Conservation (phyloP, 2,888 invertebrate genomes). For the Dysmachus trigonus region DNA sequence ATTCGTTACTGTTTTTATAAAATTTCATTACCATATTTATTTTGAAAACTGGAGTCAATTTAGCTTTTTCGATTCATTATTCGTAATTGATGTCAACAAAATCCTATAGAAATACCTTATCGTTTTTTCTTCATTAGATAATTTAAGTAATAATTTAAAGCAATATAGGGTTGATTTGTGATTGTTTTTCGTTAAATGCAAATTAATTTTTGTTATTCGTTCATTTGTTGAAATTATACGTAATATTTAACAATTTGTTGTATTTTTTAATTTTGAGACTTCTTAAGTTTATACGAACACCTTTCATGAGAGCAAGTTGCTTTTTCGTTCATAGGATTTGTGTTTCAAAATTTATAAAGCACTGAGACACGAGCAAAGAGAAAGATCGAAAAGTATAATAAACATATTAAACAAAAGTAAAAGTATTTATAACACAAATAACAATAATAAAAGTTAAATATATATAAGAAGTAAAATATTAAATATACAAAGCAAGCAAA, state of each 20-base stretch:
- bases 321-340: background rate
- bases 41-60: too few relatives aligned
- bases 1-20: too few relatives aligned
- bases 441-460: conserved; percentile 42
- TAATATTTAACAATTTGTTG: background rate
- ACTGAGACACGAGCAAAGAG: background rate
- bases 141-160: too few relatives aligned
- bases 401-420: conserved; percentile 28
- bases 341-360: background rate
- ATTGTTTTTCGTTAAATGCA: background rate
- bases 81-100: too few relatives aligned
- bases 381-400: conserved; percentile 17
- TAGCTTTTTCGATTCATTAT: too few relatives aligned
- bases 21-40: too few relatives aligned
- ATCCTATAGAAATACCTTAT: too few relatives aligned
- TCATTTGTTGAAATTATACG: too few relatives aligned
- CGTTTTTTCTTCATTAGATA: too few relatives aligned
- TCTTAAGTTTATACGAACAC: background rate
- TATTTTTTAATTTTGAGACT: background rate
- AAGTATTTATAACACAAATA: conserved; percentile 23
- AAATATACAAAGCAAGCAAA: conserved; percentile 29
- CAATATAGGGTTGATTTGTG: background rate
- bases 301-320: background rate
- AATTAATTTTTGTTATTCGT: background rate
- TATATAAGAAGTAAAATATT: conserved; percentile 33